Conservation (phyloP, 2,888 invertebrate genomes). For the Rotaria magnacalcarata region DNA sequence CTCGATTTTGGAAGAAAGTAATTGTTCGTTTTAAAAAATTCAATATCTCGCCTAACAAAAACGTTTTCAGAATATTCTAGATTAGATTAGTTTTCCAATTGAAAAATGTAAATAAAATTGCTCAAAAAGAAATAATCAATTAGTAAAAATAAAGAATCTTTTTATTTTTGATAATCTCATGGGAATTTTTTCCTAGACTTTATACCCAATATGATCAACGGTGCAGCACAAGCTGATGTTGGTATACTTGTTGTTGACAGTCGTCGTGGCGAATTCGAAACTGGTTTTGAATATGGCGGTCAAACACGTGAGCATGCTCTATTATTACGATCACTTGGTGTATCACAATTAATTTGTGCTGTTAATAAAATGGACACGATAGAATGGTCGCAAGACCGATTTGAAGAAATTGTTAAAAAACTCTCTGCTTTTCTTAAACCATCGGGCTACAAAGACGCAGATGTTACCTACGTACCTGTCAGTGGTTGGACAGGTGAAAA, state of each 20-base stretch:
- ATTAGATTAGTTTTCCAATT: too few relatives aligned
- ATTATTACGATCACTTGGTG: slow-evolving; percentile 79
- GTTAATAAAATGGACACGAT: slow-evolving; percentile 95
- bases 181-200: background rate
- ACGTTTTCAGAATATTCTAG: too few relatives aligned
- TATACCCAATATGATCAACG: slow-evolving; percentile 57
- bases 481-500: slow-evolving; percentile 95
- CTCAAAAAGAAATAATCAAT: too few relatives aligned
- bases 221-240: slow-evolving; percentile 95
- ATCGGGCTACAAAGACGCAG: slow-evolving; percentile 80
- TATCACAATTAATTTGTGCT: slow-evolving; percentile 85
- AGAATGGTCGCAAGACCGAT: slow-evolving; percentile 83
- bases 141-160: too few relatives aligned
- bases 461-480: slow-evolving; percentile 84
- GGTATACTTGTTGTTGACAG: slow-evolving; percentile 93
- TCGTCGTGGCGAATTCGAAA: slow-evolving; percentile 88
- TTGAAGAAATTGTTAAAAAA: slow-evolving; percentile 78
- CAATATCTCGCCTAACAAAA: too few relatives aligned
- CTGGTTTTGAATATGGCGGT: slow-evolving; percentile 93
- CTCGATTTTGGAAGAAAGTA: too few relatives aligned
- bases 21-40: too few relatives aligned
- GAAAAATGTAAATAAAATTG: too few relatives aligned
- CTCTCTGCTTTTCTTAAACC: slow-evolving; percentile 73
- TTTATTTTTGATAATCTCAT: background rate
- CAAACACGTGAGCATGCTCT: slow-evolving; percentile 95